Evolutionary conservation across 2,797 vertebrate species (phyloP).

Genomic region (Melanotaenia trifasciata): DNA sequence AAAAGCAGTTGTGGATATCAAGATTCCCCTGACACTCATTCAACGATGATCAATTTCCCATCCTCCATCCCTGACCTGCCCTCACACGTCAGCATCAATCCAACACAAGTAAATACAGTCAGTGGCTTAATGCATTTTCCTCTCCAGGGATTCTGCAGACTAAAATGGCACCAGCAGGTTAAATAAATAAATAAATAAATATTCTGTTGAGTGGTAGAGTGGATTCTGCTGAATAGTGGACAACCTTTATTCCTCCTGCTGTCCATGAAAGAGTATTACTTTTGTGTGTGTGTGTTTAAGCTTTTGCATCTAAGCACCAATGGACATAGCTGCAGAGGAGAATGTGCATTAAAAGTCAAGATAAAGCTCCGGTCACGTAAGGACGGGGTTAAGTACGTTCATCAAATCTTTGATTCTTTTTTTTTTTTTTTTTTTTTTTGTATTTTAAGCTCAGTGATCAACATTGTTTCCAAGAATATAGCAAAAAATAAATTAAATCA

Average conservation of each 20-base stretch:
- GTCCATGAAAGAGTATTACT: conserved; percentile 42
- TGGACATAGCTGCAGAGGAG: conserved; percentile 19
- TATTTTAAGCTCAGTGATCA: neutral
- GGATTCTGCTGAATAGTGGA: conserved; percentile 51
- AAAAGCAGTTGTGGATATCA: conserved; percentile 78
- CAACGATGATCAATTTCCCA: conserved; percentile 81
- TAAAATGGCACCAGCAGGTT: conserved; percentile 60
- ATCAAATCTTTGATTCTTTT: neutral
- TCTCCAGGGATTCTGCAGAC: conserved; percentile 67
- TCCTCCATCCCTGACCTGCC: conserved; percentile 70
- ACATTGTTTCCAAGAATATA: neutral
- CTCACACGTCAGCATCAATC: conserved; percentile 78
- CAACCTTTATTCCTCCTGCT: conserved; percentile 33
- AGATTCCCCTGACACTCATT: conserved; percentile 79
- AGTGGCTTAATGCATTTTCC: conserved; percentile 80
- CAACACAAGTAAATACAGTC: conserved; percentile 78
- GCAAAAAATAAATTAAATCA: neutral
- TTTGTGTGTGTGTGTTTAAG: neutral
- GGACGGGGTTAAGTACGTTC: conserved; percentile 3
- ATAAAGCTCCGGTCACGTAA: conserved; percentile 37
- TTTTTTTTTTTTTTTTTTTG: too few species aligned
- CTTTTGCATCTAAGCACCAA: conserved; percentile 31
- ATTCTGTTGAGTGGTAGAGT: conserved; percentile 50
- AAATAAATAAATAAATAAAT: conserved; percentile 64
- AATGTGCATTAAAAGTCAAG: conserved; percentile 27